Conservation (phyloP, 30 jellyfish, hydroid and myxozoan genomes). For the Aurelia sp. region DNA sequence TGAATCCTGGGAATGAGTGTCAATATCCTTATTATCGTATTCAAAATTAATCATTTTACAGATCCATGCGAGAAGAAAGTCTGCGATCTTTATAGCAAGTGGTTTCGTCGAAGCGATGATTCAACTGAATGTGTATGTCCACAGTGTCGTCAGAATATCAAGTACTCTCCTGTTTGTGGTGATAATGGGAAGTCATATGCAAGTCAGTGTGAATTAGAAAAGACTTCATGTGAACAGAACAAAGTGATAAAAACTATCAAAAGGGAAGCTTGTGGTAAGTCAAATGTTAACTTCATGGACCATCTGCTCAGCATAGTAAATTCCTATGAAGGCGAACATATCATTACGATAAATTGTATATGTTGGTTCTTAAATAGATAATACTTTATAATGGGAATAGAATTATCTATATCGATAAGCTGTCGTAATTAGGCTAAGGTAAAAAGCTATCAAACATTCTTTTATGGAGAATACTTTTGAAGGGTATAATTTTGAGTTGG, state of each 20-base stretch:
- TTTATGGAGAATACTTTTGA: too few relatives aligned
- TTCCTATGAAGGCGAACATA: too few relatives aligned
- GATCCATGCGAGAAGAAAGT: constrained; percentile 2
- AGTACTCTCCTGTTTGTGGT: constrained; percentile 73
- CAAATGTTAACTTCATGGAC: neutral
- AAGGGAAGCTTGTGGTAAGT: constrained; percentile 70
- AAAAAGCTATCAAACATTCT: too few relatives aligned
- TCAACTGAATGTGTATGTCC: constrained; percentile 38
- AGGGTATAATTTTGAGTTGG: too few relatives aligned
- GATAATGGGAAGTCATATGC: constrained; percentile 74
- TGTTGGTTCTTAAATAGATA: too few relatives aligned
- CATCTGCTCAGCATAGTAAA: too few relatives aligned
- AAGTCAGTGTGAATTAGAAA: constrained; percentile 51
- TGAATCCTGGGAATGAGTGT: too few relatives aligned
- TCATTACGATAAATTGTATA: too few relatives aligned
- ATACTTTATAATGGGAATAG: too few relatives aligned
- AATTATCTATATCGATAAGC: too few relatives aligned
- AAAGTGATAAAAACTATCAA: constrained; percentile 8
- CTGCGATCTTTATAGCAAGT: constrained; percentile 1
- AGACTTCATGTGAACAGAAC: constrained; percentile 26
- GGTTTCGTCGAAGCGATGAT: constrained; percentile 1
- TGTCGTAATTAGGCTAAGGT: too few relatives aligned
- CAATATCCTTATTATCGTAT: too few relatives aligned
- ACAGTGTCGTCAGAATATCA: neutral
- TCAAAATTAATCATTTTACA: neutral